These are phyloP conservation scores for Varecia variegata DNA, from an alignment of 2,797 vertebrate genomes.

Conservation along the genomic window DNA sequence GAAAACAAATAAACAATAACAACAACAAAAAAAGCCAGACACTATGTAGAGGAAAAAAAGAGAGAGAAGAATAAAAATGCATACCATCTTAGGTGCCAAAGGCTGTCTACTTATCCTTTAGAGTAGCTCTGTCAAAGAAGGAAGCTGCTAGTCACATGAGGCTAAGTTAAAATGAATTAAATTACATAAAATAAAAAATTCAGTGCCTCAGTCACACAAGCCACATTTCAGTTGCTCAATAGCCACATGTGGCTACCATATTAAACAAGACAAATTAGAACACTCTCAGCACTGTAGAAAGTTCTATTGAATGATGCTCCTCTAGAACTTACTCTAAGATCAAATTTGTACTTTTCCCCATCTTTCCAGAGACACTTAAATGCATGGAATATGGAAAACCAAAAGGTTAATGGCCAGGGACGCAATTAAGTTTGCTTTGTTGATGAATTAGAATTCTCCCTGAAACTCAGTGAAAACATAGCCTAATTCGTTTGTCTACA, in stretches of 20 bases:
- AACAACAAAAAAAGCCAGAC: background rate
- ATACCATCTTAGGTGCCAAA: background rate
- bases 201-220: background rate
- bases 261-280: background rate
- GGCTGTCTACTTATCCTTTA: background rate
- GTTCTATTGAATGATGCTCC: background rate
- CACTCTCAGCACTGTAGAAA: background rate
- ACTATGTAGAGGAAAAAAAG: background rate
- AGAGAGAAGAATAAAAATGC: background rate
- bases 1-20: background rate
- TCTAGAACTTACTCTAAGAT: background rate
- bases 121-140: background rate
- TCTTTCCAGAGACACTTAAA: background rate
- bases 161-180: background rate
- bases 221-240: conserved; percentile 13
- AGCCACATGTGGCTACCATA: background rate
- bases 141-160: background rate
- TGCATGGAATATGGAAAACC: background rate
- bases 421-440: background rate
- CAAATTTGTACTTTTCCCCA: background rate
- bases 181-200: conserved; percentile 1
- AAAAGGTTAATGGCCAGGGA: background rate
- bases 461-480: background rate
- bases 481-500: background rate
- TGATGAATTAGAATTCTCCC: background rate